Percentiles rank a stretch among this genome's conserved stretches.
Conservation (phyloP, 1,140 invertebrate genomes). For the Polypedilum pembai region DNA sequence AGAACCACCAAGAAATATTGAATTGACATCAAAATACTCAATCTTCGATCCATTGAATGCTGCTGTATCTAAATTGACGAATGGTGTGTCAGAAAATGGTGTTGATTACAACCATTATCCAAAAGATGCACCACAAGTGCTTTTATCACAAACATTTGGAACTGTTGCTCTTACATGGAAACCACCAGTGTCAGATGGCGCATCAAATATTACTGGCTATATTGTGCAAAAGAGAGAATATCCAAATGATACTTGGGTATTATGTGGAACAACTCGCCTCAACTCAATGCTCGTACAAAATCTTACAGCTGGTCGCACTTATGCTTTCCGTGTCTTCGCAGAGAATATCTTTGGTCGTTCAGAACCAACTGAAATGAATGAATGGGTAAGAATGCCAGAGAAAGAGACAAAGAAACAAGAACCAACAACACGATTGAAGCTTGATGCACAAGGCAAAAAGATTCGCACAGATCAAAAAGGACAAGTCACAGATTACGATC, state of each 20-base stretch:
- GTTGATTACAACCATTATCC: slow-evolving; percentile 49
- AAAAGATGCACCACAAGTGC: background rate
- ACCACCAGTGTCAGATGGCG: slow-evolving; percentile 85
- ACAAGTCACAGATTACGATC: slow-evolving; percentile 87
- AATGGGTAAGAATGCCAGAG: slow-evolving; percentile 60
- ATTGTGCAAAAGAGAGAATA: slow-evolving; percentile 89
- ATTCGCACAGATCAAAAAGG: slow-evolving; percentile 85
- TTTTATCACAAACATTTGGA: background rate
- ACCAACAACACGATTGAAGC: slow-evolving; percentile 70
- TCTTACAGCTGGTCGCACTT: slow-evolving; percentile 82
- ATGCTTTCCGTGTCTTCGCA: slow-evolving; percentile 94
- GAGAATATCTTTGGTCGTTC: slow-evolving; percentile 95
- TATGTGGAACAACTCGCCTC: slow-evolving; percentile 88
- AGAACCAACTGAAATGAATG: slow-evolving; percentile 78
- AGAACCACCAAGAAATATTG: slow-evolving; percentile 70
- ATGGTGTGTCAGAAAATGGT: slow-evolving; percentile 61
- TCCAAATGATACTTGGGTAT: slow-evolving; percentile 89
- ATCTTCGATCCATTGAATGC: slow-evolving; percentile 55
- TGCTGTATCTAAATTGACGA: background rate
- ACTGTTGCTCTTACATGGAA: slow-evolving; percentile 87
- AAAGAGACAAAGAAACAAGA: slow-evolving; percentile 75
- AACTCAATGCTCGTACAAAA: slow-evolving; percentile 84
- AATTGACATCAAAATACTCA: slow-evolving; percentile 22
- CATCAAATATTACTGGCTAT: slow-evolving; percentile 91
- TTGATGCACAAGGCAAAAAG: slow-evolving; percentile 88